phyloP scores from a whole-genome alignment of 2,797 vertebrate genomes.

The Pterois miles region DNA sequence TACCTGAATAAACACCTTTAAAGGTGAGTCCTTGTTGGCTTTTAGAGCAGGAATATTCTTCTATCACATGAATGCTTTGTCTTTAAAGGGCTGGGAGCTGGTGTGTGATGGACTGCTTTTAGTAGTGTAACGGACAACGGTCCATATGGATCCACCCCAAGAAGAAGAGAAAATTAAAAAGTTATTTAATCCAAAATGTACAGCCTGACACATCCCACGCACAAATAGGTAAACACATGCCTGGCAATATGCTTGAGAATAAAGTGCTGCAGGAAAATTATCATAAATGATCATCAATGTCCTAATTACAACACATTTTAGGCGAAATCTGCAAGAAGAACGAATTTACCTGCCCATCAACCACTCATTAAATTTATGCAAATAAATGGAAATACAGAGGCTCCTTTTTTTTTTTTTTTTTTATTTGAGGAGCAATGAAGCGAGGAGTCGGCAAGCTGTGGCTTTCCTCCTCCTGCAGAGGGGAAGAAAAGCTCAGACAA shows the following conservation, averaged over 20 bases:
- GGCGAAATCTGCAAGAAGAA: constrained; percentile 20
- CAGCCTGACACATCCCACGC: neutral
- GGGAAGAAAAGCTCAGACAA: neutral
- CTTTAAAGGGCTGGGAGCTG: neutral
- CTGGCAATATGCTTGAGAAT: neutral
- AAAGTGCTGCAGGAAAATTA: neutral
- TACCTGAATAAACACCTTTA: constrained; percentile 5
- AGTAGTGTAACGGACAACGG: too few relatives aligned
- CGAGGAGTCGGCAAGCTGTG: constrained; percentile 24
- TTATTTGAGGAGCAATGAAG: constrained; percentile 22
- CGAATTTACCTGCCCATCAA: constrained; percentile 22
- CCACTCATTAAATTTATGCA: constrained; percentile 20
- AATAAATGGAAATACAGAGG: neutral
- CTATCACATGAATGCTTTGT: neutral
- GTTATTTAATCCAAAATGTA: neutral
- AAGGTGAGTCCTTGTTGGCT: neutral
- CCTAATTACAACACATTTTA: constrained; percentile 25
- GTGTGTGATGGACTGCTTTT: neutral
- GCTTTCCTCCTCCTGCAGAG: neutral
- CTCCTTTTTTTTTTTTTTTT: constrained; percentile 16
- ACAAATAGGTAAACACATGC: neutral
- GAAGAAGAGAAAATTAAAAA: neutral
- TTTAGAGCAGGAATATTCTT: neutral
- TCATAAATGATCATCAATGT: constrained; percentile 14
- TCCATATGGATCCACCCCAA: too few relatives aligned